These are phyloP conservation scores for Micromesistius poutassou DNA, from an alignment of 2,797 vertebrate species.

Conservation along the genomic window DNA sequence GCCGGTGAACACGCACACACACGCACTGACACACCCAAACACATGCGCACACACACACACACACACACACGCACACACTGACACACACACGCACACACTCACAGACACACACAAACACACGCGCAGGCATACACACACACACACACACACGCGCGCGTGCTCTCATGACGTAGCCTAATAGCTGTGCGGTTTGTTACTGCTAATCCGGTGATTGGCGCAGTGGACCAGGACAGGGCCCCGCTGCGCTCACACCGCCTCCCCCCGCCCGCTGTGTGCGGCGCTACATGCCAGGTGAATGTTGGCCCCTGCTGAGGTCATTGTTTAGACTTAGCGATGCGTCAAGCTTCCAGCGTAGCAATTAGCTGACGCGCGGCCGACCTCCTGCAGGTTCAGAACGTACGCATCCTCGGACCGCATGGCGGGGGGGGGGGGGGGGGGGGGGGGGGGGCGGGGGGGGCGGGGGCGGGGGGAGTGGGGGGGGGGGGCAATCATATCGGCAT, in stretches of 20 bases:
- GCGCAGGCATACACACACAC: neutral
- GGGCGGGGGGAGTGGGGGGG: constrained; percentile 22
- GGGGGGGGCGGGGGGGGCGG: constrained; percentile 41
- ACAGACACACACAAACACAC: neutral
- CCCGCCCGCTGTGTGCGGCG: constrained; percentile 5
- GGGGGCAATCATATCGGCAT: constrained; percentile 59
- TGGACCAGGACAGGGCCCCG: neutral
- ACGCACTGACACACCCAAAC: neutral
- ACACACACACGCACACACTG: too few relatives aligned
- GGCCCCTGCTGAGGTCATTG: constrained; percentile 35
- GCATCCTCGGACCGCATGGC: constrained; percentile 36
- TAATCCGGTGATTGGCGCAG: neutral
- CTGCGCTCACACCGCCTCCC: too few relatives aligned
- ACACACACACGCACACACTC: neutral
- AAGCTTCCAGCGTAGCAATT: constrained; percentile 45
- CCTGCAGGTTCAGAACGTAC: constrained; percentile 52
- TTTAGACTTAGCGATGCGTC: constrained; percentile 36
- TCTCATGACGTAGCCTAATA: neutral
- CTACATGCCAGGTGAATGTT: constrained; percentile 45
- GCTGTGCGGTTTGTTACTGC: neutral
- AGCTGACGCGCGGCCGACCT: constrained; percentile 57
- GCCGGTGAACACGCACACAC: neutral
- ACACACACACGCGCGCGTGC: neutral
- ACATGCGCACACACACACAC: neutral
- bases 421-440: constrained; percentile 30